Evolutionary conservation across 2,113 vertebrate species (phyloP), one percentile per base, ranked within the genome.

Genomic region (Genyomyrus donnyi): DNA sequence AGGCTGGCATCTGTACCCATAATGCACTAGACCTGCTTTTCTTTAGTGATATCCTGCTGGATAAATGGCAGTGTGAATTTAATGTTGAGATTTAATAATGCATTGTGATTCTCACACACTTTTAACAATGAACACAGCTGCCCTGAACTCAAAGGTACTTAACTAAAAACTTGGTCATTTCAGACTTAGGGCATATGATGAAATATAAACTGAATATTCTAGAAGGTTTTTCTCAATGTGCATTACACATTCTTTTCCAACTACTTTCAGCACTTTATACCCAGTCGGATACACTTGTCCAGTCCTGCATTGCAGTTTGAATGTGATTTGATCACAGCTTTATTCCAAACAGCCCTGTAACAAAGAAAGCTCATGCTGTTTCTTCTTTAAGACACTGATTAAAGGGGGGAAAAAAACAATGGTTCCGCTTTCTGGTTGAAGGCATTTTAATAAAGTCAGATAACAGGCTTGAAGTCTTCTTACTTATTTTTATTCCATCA

Each of bases 381-480:
- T 31, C 1, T 46, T 58, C 58, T 86, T 58, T 27, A 35, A 74
- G 89, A 49, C 45, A 70, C 52, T 48, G 89, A 85, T 53, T 53
- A 87, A 56, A 53, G 31, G 35, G 21, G n/a, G 39, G 0, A 74
- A 39, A 49, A 87, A 87, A 70, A 74, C 66, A 42, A 17, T 48
- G 42, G 27, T 66, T 49, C 84, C n/a, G 89, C 62, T 87, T 35
- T 87, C 83, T 80, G 50, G 87, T 83, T 62, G 48, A 89, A 90
- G 66, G 17, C 52, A 88, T 90, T 88, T 90, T 85, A 89, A 70
- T 88, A 58, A 90, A 90, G 58, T 50, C 56, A 46, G 66, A 80
- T 89, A 89, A 87, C 66, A 89, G 70, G 84, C 80, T 89, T 66
- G 56, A 39, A 74, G 19, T 49, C 77, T 85, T 90, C 58, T 9